A percentile compares a stretch with the other conserved stretches of the same genome.
phyloP scores from a whole-genome alignment of 1,140 invertebrate species.

The Tetramorium alpestre region DNA sequence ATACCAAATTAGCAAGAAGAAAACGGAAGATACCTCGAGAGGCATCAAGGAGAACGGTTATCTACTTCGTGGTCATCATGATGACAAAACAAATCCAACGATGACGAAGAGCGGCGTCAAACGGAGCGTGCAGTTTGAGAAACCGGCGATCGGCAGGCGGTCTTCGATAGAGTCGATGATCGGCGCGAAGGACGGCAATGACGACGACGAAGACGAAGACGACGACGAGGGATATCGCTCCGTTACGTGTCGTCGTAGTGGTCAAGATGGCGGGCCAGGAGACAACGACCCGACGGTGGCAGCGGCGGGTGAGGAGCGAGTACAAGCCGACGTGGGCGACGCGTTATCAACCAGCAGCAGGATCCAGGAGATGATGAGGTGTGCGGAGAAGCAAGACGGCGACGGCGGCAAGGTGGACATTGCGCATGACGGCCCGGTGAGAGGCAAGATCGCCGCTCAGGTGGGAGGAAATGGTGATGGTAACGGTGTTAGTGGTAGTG shows the following conservation, averaged over 20 bases:
- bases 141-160: background rate
- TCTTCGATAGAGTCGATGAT: background rate
- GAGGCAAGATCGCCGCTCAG: conserved; percentile 82
- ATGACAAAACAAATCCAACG: conserved; percentile 41
- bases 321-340: conserved; percentile 72
- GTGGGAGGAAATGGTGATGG: conserved; percentile 85
- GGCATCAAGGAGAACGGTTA: background rate
- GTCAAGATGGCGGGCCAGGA: conserved; percentile 52
- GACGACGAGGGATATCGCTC: conserved; percentile 46
- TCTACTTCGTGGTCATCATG: conserved; percentile 1
- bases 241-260: conserved; percentile 38
- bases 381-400: conserved; percentile 60
- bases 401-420: conserved; percentile 51
- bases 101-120: conserved; percentile 31
- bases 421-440: conserved; percentile 82
- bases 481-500: conserved; percentile 84
- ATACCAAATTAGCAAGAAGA: conserved; percentile 15
- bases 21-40: background rate
- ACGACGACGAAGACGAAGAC: conserved; percentile 16
- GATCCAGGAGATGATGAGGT: conserved; percentile 79
- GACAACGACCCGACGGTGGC: conserved; percentile 54
- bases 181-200: conserved; percentile 6
- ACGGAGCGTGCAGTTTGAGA: conserved; percentile 19
- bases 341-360: conserved; percentile 75
- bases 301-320: conserved; percentile 68